These are phyloP conservation scores for Synergus laeviventris DNA, from an alignment of 2,888 invertebrate species.

Conservation along the genomic window DNA sequence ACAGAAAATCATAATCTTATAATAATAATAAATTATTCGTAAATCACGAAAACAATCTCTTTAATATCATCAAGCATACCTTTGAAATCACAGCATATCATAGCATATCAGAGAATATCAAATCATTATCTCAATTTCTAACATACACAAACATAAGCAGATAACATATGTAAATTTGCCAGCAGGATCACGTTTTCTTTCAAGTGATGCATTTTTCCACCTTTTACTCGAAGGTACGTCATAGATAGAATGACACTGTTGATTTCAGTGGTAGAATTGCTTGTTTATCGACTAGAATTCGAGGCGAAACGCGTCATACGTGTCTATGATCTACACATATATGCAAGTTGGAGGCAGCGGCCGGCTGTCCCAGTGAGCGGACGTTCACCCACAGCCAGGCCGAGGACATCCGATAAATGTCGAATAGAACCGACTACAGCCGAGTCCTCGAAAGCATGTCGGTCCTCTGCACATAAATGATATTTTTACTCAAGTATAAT, in stretches of 20 bases:
- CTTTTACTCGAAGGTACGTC: background rate
- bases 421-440: constrained; percentile 60
- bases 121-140: too few relatives aligned
- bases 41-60: background rate
- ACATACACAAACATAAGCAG: background rate
- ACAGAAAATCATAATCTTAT: background rate
- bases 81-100: background rate
- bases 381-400: constrained; percentile 72
- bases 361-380: constrained; percentile 74
- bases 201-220: background rate
- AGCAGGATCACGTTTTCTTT: background rate
- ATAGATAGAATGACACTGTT: background rate
- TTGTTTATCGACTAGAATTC: constrained; percentile 6
- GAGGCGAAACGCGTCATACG: constrained; percentile 25
- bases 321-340: constrained; percentile 18
- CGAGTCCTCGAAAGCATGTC: constrained; percentile 51
- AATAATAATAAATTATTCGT: background rate
- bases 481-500: constrained; percentile 52
- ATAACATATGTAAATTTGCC: background rate
- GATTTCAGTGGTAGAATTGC: constrained; percentile 21
- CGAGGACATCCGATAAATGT: constrained; percentile 67
- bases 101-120: too few relatives aligned
- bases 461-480: constrained; percentile 48
- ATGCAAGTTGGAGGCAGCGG: constrained; percentile 60
- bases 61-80: background rate